Base-by-base conservation (phyloP, 1,140 invertebrate genomes). In the Aplysia californica region DNA sequence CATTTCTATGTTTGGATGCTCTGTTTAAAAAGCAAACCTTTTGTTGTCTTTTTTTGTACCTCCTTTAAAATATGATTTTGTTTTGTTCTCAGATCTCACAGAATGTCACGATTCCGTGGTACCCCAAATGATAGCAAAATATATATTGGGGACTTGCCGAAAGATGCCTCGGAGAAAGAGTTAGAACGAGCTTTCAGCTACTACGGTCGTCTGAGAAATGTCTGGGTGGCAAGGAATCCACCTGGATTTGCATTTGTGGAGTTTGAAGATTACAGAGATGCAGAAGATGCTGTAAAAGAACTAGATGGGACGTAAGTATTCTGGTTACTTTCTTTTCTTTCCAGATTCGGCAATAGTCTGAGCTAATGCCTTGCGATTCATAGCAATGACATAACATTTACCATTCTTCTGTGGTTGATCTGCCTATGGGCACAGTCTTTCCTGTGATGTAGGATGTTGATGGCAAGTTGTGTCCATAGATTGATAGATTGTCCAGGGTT, bases 241-340 rank as follows among this genome's bases (percentile, higher is more conserved):
- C 83, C 88, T 31, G 89, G 97, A 41, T 98, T 98, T 91, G 97
- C 96, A 20, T 98, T 98, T 91, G 95, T 98, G 23, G 96, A 98
- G 89, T 98, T 97, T 91, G 97, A 98, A 91, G 97, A 97, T 89
- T 92, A 94, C 84, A 94, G 96, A 86, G 97, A 98, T 91, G 97
- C 97, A 6, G 96, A 88, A 68, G 87, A 88, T 83, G 84, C 87
- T 44, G 84, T 87, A 1, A 77, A 85, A 61, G 85, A 78, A 18
- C 66, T 87, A 50, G 87, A 88, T 83, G 87, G 87, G 80, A 85
- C 81, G 86, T 87, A 66, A 78, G 79, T 76, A 50, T 15, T 15
- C 10, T 50, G 10, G 10, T 50, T 50, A 15, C 44, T 50, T 50
- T 10, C 44, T 50, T 50, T 50, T 50, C n/a, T n/a, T n/a, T n/a